Evolutionary conservation across 1,140 invertebrate genomes (phyloP).

Genomic region (Eurytemora carolleeae): DNA sequence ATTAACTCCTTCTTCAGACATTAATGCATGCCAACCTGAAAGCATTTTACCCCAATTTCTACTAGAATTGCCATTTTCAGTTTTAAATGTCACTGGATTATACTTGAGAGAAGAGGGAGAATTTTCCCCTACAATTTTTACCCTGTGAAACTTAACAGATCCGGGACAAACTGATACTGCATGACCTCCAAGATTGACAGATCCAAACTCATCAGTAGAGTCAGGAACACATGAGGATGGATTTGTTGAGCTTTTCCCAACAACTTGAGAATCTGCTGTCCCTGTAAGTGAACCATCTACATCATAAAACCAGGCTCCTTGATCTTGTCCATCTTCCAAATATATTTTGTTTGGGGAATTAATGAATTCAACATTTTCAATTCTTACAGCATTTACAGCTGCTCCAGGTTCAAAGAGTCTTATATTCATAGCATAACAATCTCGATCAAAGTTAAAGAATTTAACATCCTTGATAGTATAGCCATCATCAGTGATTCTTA

Average conservation of each 20-base stretch:
- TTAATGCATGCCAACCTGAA: constrained; percentile 14
- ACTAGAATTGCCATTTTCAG: constrained; percentile 3
- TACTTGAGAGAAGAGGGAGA: constrained; percentile 12
- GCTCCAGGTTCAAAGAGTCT: neutral
- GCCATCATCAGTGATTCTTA: constrained; percentile 2
- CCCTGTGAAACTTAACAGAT: neutral
- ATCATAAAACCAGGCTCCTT: constrained; percentile 15
- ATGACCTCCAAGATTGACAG: neutral
- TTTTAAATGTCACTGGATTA: constrained; percentile 6
- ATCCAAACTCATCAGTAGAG: constrained; percentile 2
- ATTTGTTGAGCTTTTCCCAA: constrained; percentile 10
- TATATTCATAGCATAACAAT: neutral
- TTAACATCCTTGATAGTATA: neutral
- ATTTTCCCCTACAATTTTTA: neutral
- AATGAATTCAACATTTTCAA: neutral
- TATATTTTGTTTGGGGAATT: constrained; percentile 3
- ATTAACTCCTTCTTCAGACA: constrained; percentile 1
- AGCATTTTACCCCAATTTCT: constrained; percentile 10
- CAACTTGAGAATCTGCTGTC: constrained; percentile 2
- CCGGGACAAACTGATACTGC: neutral
- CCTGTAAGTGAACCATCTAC: constrained; percentile 17
- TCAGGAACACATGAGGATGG: neutral
- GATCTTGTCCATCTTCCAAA: constrained; percentile 17
- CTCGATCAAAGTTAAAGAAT: neutral
- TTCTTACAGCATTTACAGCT: neutral